A percentile compares a stretch with the other conserved stretches of the same genome.
Evolutionary conservation across 2,113 vertebrate genomes (phyloP).

Genomic region (Albula glossodonta): DNA sequence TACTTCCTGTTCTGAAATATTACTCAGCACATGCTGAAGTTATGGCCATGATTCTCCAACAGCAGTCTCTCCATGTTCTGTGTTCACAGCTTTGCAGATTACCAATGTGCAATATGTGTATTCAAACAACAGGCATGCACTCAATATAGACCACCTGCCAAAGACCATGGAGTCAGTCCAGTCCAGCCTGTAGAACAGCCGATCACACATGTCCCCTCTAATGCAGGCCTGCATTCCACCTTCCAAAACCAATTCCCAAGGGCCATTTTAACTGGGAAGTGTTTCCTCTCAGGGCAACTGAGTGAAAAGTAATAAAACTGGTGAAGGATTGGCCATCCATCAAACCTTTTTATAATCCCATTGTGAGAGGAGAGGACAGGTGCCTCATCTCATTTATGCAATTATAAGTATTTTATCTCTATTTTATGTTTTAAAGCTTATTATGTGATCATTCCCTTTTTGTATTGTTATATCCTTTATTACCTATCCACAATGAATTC

Average conservation of each 20-base stretch:
- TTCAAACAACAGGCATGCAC: neutral
- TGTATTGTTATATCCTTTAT: neutral
- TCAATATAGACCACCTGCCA: neutral
- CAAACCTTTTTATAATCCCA: slow-evolving; percentile 17
- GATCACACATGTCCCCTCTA: neutral
- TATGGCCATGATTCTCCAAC: neutral
- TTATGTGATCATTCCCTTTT: slow-evolving; percentile 5
- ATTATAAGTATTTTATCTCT: slow-evolving; percentile 3
- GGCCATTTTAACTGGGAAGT: neutral
- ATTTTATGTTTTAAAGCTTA: slow-evolving; percentile 12
- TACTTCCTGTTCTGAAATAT: neutral
- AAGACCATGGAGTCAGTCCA: neutral
- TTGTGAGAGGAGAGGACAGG: neutral
- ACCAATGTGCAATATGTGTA: too few relatives aligned
- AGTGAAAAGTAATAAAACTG: neutral
- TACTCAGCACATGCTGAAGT: too few relatives aligned
- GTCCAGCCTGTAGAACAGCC: neutral
- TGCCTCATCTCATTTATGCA: slow-evolving; percentile 3
- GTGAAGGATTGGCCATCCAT: neutral
- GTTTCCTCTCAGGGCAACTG: too few relatives aligned
- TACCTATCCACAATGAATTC: slow-evolving; percentile 7
- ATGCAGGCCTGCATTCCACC: neutral
- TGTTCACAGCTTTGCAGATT: neutral
- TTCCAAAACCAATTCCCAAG: neutral
- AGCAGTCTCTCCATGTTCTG: neutral